Base-by-base conservation (phyloP, 2,888 invertebrate genomes). In the Orchesellides sinensis region DNA sequence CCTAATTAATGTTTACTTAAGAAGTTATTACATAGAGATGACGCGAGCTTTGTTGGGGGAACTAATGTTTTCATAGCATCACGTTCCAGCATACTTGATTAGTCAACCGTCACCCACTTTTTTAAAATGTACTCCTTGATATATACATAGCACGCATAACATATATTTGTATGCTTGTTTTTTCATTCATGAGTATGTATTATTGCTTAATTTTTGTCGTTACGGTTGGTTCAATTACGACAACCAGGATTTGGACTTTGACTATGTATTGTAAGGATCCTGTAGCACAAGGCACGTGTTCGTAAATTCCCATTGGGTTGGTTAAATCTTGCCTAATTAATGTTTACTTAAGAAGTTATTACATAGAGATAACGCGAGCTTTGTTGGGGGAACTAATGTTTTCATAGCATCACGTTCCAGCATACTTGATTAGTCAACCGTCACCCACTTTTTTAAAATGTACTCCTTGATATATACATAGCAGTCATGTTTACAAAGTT, bases 381-480 rank as follows among this genome's bases (percentile, higher is more conserved):
- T 40, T 40, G 2, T 49, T 2, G 8, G 47, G 47, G n/a, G 5
- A n/a, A 56, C 3, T 52, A 5, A 52, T 21, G 52, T 52, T 21
- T 52, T n/a, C 52, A 21, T n/a, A 32, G 32, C 32, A 23, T 27
- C 59, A n/a, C 14, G 29, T 29, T 29, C 59, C 59, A 59, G 23
- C 40, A 70, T 70, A 56, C 70, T 35, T 70, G 70, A 56, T 21
- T 70, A 47, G 56, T 40, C 70, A 70, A 70, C 70, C 70, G 29
- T 49, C 49, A 29, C 29, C 10, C 23, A 8, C 6, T 17, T 3
- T n/a, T 14, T 47, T 14, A 47, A 4, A 12, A 52, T n/a, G n/a
- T 47, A 47, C 47, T 47, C n/a, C n/a, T n/a, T n/a, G 35, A 35
- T 35, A 35, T 47, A 10, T 47, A n/a, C n/a, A 47, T 47, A 47